Evolutionary conservation across 2,797 vertebrate species (phyloP), one percentile per base, ranked within the genome.

Genomic region (Chelidonichthys spinosus): DNA sequence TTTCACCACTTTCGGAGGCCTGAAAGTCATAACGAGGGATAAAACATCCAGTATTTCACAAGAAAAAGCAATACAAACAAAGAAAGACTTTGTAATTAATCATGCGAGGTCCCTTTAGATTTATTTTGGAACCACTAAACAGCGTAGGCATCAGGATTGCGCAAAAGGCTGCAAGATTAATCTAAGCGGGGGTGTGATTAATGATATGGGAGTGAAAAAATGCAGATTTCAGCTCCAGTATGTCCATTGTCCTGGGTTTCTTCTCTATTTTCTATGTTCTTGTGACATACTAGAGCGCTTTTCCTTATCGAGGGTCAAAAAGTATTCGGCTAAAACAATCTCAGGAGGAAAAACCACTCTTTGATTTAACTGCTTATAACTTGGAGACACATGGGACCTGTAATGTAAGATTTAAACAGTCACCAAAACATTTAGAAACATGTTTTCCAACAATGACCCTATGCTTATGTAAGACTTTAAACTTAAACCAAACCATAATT

Each of bases 91-190:
- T 66, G 65, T 46, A 17, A 72, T 67, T 60, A 36, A 72, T 55
- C 14, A 40, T 46, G 3, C 11, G 17, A 3, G 7, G 47, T 59
- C 37, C 7, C 5, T 11, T 32, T 32, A 14, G 13, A 54, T 82
- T 79, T 73, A 77, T 76, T 74, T 85, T 72, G 74, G 35, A 81
- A 18, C 36, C 40, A 61, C 11, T 47, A 50, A 50, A 63, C 18
- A 61, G 60, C 6, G 33, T 6, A 1, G 18, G 58, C 56, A 52
- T 73, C 62, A 67, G 13, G 52, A 43, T 3, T 4, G 4, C 33
- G 37, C 40, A 40, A 58, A 60, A 44, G 46, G 39, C 14, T 63
- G 11, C 32, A 13, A 36, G 5, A 74, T 66, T 61, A 75, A 74
- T 54, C 5, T 3, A 14, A 52, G 11, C 1, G 7, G 5, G 2